phyloP scores from a whole-genome alignment of 2,797 vertebrate genomes.

The Coracias cyanogaster region DNA sequence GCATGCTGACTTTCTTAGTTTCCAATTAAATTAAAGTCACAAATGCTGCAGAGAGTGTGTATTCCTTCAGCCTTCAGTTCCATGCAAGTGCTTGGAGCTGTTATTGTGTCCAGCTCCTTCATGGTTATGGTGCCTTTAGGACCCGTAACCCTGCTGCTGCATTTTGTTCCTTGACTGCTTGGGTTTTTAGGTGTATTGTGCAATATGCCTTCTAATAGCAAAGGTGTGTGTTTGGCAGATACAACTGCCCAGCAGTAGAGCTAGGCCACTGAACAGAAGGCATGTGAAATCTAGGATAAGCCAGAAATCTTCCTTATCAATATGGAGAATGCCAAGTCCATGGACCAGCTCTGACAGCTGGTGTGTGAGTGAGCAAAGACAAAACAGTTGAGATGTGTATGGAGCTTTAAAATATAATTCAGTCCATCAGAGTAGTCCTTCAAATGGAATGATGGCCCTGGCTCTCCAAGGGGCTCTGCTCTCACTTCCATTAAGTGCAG shows the following conservation, averaged over 20 bases:
- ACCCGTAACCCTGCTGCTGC: neutral
- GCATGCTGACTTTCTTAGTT: neutral
- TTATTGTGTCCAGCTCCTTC: neutral
- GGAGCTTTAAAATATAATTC: neutral
- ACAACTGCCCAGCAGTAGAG: neutral
- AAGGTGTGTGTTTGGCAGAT: neutral
- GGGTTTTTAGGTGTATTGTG: neutral
- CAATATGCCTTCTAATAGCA: neutral
- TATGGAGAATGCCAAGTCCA: neutral
- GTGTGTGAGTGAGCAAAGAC: neutral
- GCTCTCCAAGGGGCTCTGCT: neutral
- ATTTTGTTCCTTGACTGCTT: neutral
- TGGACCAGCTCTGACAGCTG: neutral
- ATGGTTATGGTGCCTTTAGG: fast-evolving
- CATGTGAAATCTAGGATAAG: neutral
- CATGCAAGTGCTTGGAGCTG: fast-evolving
- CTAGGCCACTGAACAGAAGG: neutral
- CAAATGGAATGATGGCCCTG: neutral
- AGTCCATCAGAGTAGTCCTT: neutral
- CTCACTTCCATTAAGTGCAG: neutral
- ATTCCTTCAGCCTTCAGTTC: neutral
- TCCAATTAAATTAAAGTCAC: neutral
- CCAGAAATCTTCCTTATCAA: neutral
- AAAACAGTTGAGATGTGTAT: fast-evolving
- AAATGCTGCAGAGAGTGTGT: neutral